Conservation (phyloP, 37 sponge, comb jelly and placozoan genomes). For the Corticium candelabrum region DNA sequence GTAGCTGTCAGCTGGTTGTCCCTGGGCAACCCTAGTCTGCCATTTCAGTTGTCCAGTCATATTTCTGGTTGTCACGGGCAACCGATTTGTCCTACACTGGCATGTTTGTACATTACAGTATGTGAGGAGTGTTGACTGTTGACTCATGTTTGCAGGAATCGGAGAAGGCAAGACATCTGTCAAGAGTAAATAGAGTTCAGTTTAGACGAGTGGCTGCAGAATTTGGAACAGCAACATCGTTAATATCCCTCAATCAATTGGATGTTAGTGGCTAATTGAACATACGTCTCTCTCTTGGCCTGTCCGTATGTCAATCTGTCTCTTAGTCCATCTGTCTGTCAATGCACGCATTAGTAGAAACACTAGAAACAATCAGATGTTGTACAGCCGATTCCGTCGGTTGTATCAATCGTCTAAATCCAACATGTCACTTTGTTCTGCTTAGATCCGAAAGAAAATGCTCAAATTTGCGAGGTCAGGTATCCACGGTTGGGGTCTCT, state of each 20-base stretch:
- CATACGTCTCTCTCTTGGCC: neutral
- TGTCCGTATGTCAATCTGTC: neutral
- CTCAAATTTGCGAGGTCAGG: constrained; percentile 88
- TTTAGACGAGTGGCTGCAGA: constrained; percentile 22
- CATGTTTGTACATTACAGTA: too few relatives aligned
- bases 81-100: too few relatives aligned
- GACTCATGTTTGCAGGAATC: too few relatives aligned
- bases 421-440: neutral
- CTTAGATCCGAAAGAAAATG: constrained; percentile 80
- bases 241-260: neutral
- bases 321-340: neutral
- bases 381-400: too few relatives aligned
- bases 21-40: too few relatives aligned
- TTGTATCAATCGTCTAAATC: too few relatives aligned
- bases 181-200: constrained; percentile 11
- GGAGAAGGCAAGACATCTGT: constrained; percentile 14
- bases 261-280: too few relatives aligned
- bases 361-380: neutral
- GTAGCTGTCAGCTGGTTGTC: too few relatives aligned
- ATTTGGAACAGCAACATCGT: neutral
- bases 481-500: constrained; percentile 99
- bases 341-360: too few relatives aligned
- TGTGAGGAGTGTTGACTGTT: too few relatives aligned
- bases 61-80: too few relatives aligned
- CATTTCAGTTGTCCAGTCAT: too few relatives aligned